Evolutionary conservation across 2,888 invertebrate species (phyloP), one percentile per base, ranked within the genome.

Genomic region (Cerastoderma edule): DNA sequence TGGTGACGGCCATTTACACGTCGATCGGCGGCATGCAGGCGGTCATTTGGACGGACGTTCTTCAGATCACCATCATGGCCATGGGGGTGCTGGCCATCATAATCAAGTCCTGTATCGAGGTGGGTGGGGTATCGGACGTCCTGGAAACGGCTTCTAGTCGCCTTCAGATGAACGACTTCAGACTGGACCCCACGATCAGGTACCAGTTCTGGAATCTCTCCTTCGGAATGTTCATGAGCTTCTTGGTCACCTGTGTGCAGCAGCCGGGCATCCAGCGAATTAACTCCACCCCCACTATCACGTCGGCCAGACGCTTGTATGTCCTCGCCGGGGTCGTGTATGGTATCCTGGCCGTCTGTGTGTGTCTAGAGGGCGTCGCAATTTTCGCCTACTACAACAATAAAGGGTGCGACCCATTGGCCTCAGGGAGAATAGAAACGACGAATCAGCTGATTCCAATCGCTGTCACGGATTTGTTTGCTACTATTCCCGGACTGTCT

Each of bases 11-110:
- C 16, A 22, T 73, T 22, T 73, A 73, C 33, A 73, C 73, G 10
- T 67, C 73, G 4, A 39, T 73, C 13, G 73, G 73, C 10, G 73
- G 73, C 5, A 57, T 73, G 28, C 60, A 67, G 32, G 73, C 73
- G 10, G 73, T 73, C 19, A 73, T 73, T 30, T 73, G 73, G 73
- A 67, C 73, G 10, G 72, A 72, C 35, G 72, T 72, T 3, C 67
- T 72, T 35, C 72, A 72, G 39, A n/a, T 72, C 13, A 28, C 60
- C 0, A 44, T 73, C 39, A 73, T 73, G 73, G 50, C 67, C 16
- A 67, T 63, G 22, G 73, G 73, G 46, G 50, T 73, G 28, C 24
- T 67, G 44, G 67, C 73, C n/a, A 35, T 67, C 50, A 30, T 73
- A 0, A 39, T 67, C 5, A 67, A 67, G 35, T 50, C 63, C 24